phyloP scores from a whole-genome alignment of 2,113 vertebrate species.

The Eupsittula cactorum region DNA sequence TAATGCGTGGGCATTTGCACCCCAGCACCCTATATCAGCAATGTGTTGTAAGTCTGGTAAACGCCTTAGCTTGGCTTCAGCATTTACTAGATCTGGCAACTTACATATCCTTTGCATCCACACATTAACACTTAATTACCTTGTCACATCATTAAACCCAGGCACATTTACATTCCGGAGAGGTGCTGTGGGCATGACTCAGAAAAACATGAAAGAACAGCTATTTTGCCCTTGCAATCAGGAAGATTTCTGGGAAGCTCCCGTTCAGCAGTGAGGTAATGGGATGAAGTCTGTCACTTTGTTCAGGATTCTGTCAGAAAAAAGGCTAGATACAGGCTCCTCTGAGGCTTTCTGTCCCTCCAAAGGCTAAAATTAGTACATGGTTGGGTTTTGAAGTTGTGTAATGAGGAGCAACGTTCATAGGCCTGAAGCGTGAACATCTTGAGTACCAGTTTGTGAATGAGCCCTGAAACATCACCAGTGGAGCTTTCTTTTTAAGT shows the following conservation, averaged over 20 bases:
- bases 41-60: conserved; percentile 4
- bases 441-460: background rate
- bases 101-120: conserved; percentile 17
- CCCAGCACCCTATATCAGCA: background rate
- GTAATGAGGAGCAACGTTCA: background rate
- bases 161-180: conserved; percentile 18
- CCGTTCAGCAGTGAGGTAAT: background rate
- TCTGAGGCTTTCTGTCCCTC: background rate
- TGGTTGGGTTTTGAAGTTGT: background rate
- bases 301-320: conserved; percentile 2
- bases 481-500: background rate
- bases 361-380: conserved; percentile 6
- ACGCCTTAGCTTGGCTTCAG: conserved; percentile 45
- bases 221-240: conserved; percentile 34
- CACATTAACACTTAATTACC: conserved; percentile 67
- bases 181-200: conserved; percentile 15
- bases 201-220: conserved; percentile 72
- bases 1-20: background rate
- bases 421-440: background rate
- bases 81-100: conserved; percentile 41
- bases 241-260: conserved; percentile 66
- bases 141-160: conserved; percentile 60
- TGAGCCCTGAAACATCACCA: background rate
- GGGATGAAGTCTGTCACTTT: background rate
- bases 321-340: background rate